phyloP scores from a whole-genome alignment of 2,888 invertebrate genomes.

The Hemicrepidius hirtus region DNA sequence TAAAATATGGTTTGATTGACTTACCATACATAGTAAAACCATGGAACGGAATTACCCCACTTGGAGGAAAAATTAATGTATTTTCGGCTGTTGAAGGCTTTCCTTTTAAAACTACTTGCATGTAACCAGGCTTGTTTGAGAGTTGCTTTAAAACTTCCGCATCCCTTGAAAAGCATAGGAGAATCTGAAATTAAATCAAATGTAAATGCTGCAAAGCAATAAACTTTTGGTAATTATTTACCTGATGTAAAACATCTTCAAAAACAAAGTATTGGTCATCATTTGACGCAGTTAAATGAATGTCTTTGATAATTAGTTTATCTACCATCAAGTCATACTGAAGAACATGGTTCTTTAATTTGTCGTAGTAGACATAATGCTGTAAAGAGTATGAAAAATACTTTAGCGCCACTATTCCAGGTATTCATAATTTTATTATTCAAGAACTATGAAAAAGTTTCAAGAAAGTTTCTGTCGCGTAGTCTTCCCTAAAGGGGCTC shows the following conservation, averaged over 20 bases:
- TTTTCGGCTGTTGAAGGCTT: slow-evolving; percentile 80
- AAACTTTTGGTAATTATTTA: slow-evolving; percentile 63
- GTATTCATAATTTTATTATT: too few species aligned
- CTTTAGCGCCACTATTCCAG: too few species aligned
- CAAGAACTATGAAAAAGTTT: too few species aligned
- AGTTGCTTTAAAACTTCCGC: slow-evolving; percentile 85
- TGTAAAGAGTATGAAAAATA: slow-evolving; percentile 68
- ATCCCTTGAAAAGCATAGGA: slow-evolving; percentile 95
- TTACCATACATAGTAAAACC: slow-evolving; percentile 98
- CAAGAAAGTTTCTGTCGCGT: too few species aligned
- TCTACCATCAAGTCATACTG: slow-evolving; percentile 95
- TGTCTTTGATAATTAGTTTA: slow-evolving; percentile 95
- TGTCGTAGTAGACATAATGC: slow-evolving; percentile 85
- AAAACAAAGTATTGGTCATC: slow-evolving; percentile 99
- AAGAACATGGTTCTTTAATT: slow-evolving; percentile 87
- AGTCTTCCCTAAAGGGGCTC: too few species aligned
- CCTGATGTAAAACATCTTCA: slow-evolving; percentile 96
- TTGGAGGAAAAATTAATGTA: slow-evolving; percentile 90
- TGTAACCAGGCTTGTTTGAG: slow-evolving; percentile 78
- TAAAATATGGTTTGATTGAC: slow-evolving; percentile 56
- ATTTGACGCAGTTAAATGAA: slow-evolving; percentile 96
- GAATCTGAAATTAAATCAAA: slow-evolving; percentile 74
- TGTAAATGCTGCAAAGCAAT: not conserved
- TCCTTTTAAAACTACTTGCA: slow-evolving; percentile 85
- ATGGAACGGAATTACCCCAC: slow-evolving; percentile 96